A percentile compares a stretch with the other conserved stretches of the same genome.
phyloP scores from a whole-genome alignment of 2,113 vertebrate genomes.

The Gasterosteus nipponicus region DNA sequence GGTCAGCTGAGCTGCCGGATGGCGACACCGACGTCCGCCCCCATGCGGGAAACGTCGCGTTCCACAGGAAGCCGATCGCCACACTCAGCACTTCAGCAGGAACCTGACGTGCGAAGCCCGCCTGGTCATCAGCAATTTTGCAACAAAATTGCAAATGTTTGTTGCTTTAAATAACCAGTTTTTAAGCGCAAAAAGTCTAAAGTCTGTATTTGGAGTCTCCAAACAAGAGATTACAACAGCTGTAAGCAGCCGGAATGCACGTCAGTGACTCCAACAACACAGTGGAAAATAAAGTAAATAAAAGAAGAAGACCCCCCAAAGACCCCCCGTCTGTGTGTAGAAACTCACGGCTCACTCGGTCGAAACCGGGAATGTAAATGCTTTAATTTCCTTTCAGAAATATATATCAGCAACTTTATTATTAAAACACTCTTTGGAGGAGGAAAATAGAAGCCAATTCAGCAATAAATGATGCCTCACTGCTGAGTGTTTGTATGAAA shows the following conservation, averaged over 20 bases:
- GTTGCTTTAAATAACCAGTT: not conserved
- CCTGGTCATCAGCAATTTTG: not conserved
- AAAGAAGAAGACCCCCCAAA: not conserved
- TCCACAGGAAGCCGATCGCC: conserved; percentile 50
- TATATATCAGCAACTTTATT: not conserved
- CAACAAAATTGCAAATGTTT: too few relatives aligned
- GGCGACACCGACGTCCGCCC: not conserved
- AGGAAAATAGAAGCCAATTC: not conserved
- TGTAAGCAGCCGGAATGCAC: not conserved
- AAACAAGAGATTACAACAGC: not conserved
- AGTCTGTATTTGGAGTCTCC: not conserved
- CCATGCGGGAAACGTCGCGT: conserved; percentile 43
- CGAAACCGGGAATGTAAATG: not conserved
- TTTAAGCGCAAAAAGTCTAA: not conserved
- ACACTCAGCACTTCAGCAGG: conserved; percentile 44
- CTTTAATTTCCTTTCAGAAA: not conserved
- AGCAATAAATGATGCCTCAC: not conserved
- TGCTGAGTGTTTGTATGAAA: not conserved
- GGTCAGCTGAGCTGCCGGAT: conserved; percentile 63
- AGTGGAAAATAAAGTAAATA: not conserved
- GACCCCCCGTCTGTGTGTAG: not conserved
- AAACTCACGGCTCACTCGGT: not conserved
- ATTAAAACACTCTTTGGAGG: not conserved
- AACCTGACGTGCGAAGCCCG: not conserved
- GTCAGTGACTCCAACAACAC: not conserved